A percentile compares a stretch with the other conserved stretches of the same genome.
phyloP scores from a whole-genome alignment of 2,113 vertebrate genomes.

The Sinocyclocheilus rhinocerous region DNA sequence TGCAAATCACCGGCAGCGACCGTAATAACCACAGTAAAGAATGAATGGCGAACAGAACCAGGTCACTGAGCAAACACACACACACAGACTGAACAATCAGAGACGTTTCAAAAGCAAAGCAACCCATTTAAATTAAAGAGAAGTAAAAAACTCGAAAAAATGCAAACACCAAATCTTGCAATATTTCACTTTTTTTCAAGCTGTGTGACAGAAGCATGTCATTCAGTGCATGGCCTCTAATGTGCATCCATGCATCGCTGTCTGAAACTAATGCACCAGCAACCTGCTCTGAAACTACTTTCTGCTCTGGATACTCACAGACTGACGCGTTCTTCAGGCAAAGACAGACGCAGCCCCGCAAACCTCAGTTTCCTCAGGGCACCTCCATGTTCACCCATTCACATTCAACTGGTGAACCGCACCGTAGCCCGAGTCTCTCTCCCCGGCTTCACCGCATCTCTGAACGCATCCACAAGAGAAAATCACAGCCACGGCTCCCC shows the following conservation, averaged over 20 bases:
- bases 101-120: background rate
- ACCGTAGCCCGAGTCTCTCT: constrained; percentile 19
- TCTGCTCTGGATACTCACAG: constrained; percentile 37
- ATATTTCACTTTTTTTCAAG: background rate
- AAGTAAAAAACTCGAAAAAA: background rate
- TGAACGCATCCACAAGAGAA: constrained; percentile 14
- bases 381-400: constrained; percentile 43
- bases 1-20: constrained; percentile 7
- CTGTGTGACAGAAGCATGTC: background rate
- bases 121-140: background rate
- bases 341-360: background rate
- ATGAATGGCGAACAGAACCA: constrained; percentile 57
- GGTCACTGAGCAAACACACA: constrained; percentile 44
- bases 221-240: background rate
- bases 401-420: constrained; percentile 55
- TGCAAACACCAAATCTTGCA: background rate
- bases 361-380: constrained; percentile 24
- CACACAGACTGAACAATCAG: background rate
- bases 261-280: constrained; percentile 21
- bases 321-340: constrained; percentile 15
- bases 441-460: constrained; percentile 13
- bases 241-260: background rate
- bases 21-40: constrained; percentile 24
- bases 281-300: constrained; percentile 45
- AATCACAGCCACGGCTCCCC: background rate